Conservation (phyloP, 2,113 vertebrate genomes). For the Anas platyrhynchos region DNA sequence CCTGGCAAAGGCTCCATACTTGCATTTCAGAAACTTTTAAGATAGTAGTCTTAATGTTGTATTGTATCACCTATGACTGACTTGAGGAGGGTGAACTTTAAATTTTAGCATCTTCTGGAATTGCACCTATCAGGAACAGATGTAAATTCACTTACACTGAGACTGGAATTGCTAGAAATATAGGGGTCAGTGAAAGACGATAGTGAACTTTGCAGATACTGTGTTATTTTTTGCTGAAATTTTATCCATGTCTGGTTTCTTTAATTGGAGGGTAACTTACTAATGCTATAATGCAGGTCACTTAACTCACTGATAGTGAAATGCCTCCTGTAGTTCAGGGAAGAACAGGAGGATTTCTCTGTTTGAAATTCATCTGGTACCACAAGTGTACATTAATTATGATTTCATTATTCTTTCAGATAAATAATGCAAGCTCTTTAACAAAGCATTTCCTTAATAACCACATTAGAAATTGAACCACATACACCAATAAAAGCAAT, state of each 20-base stretch:
- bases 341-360: constrained; percentile 22
- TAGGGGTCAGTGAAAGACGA: background rate
- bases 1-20: background rate
- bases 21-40: background rate
- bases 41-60: background rate
- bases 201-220: background rate
- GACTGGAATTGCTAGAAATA: background rate
- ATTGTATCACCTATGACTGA: background rate
- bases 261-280: background rate
- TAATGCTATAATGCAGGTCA: background rate
- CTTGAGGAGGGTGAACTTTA: background rate
- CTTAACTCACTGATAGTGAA: background rate
- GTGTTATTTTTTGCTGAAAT: background rate
- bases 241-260: background rate
- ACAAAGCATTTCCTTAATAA: constrained; percentile 69
- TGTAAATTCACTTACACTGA: background rate
- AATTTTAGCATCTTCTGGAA: background rate
- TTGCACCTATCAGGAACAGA: background rate
- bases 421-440: constrained; percentile 75
- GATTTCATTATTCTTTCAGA: constrained; percentile 72
- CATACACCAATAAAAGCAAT: constrained; percentile 33
- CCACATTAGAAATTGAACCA: constrained; percentile 52
- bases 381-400: constrained; percentile 43
- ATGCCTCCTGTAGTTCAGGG: background rate
- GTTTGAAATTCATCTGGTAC: constrained; percentile 2